Evolutionary conservation across 2,888 invertebrate species (phyloP).

Genomic region (Stenotaenia linearis): DNA sequence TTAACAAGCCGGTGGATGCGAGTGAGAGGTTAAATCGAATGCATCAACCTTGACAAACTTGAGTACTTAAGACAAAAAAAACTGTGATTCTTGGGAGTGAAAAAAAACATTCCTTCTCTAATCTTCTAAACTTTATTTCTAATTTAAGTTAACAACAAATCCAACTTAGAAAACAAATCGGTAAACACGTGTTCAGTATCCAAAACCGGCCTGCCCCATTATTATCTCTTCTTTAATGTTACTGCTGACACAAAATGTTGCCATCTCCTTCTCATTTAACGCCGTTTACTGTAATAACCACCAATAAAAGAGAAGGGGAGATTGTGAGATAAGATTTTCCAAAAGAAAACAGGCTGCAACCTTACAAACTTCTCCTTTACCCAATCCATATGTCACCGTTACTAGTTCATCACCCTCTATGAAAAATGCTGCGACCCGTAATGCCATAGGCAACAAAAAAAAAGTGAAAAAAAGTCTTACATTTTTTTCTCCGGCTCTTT

Average conservation of each 20-base stretch:
- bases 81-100: neutral
- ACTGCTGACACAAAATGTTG: neutral
- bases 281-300: neutral
- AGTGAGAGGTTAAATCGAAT: neutral
- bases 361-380: neutral
- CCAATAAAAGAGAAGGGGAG: neutral
- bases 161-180: neutral
- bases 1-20: neutral
- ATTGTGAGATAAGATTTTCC: neutral
- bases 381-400: neutral
- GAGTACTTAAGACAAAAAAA: neutral
- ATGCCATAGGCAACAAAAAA: neutral
- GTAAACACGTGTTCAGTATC: neutral
- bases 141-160: too few relatives aligned
- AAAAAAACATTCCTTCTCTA: too few relatives aligned
- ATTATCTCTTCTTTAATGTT: neutral
- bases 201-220: neutral
- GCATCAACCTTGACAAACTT: neutral
- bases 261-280: slow-evolving; percentile 1
- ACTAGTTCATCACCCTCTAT: neutral
- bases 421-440: neutral
- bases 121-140: neutral
- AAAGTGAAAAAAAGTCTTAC: neutral
- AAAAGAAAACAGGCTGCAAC: neutral
- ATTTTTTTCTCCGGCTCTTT: too few relatives aligned